Evolutionary conservation across 1,140 invertebrate species (phyloP).

Genomic region (Penaeus chinensis): DNA sequence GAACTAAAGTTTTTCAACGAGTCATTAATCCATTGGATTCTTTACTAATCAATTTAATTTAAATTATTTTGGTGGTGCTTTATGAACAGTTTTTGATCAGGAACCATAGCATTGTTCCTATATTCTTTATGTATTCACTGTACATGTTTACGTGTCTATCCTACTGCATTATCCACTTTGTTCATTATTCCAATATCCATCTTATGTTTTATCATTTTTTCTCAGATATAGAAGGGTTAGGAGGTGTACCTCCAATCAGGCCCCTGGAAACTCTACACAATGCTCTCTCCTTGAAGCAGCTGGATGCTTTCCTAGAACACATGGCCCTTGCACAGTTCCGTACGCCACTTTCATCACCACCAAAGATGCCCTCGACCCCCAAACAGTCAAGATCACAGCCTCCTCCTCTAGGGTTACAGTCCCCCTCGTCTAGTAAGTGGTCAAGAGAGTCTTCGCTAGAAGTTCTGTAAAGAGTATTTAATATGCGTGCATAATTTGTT

Average conservation of each 20-base stretch:
- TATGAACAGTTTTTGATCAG: too few relatives aligned
- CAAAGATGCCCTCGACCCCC: constrained; percentile 63
- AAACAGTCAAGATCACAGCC: constrained; percentile 67
- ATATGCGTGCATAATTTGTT: too few relatives aligned
- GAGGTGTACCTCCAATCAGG: constrained; percentile 90
- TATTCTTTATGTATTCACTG: too few relatives aligned
- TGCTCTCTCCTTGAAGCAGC: constrained; percentile 87
- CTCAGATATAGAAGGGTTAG: constrained; percentile 82
- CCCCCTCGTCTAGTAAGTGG: constrained; percentile 70
- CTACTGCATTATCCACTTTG: too few relatives aligned
- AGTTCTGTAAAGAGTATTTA: constrained; percentile 21
- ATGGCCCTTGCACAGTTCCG: constrained; percentile 75
- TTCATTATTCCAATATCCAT: too few relatives aligned
- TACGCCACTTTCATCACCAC: constrained; percentile 64
- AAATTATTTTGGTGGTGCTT: too few relatives aligned
- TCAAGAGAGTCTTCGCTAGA: constrained; percentile 53
- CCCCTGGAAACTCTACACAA: constrained; percentile 96
- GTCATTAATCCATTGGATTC: too few relatives aligned
- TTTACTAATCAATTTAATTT: too few relatives aligned
- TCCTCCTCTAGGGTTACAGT: constrained; percentile 67
- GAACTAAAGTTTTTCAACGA: too few relatives aligned
- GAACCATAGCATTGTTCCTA: too few relatives aligned
- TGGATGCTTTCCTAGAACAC: constrained; percentile 87
- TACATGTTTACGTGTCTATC: too few relatives aligned
- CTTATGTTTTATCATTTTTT: constrained; percentile 17